These are phyloP conservation scores for Tychaedon coryphoeus DNA, from an alignment of 2,113 vertebrate genomes.

Conservation along the genomic window DNA sequence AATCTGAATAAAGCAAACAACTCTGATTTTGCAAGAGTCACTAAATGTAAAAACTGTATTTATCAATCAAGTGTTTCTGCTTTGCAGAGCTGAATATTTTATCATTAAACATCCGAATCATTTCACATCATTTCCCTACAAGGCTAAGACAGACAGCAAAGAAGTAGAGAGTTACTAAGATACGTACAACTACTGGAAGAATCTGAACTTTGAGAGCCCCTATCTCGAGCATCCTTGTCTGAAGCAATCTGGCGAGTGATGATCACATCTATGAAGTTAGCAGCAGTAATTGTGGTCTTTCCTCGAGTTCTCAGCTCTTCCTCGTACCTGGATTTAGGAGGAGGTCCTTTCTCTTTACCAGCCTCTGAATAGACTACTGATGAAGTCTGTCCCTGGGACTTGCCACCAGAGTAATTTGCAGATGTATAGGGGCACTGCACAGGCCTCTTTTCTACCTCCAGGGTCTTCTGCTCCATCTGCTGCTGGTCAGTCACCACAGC, in stretches of 20 bases:
- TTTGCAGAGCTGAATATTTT: neutral
- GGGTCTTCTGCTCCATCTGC: slow-evolving; percentile 75
- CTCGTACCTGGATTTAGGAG: slow-evolving; percentile 94
- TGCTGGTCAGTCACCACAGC: slow-evolving; percentile 79
- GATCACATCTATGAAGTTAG: slow-evolving; percentile 99
- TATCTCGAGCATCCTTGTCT: slow-evolving; percentile 92
- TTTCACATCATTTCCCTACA: neutral
- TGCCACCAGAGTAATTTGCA: slow-evolving; percentile 78
- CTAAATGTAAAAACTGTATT: neutral
- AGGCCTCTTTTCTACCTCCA: slow-evolving; percentile 82
- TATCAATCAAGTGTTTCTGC: neutral
- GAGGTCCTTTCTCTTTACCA: slow-evolving; percentile 88
- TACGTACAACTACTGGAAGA: slow-evolving; percentile 94
- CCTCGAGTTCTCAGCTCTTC: slow-evolving; percentile 95
- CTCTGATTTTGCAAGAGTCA: neutral
- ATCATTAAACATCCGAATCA: neutral
- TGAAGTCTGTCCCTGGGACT: slow-evolving; percentile 77
- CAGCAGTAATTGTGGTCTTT: slow-evolving; percentile 97
- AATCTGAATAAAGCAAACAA: neutral
- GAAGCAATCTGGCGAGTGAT: slow-evolving; percentile 97
- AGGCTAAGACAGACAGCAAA: slow-evolving; percentile 45
- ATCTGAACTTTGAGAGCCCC: slow-evolving; percentile 93
- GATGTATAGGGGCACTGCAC: slow-evolving; percentile 78
- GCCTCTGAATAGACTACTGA: slow-evolving; percentile 84
- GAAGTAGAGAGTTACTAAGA: slow-evolving; percentile 35